Evolutionary conservation across 2,888 invertebrate genomes (phyloP).

Genomic region (Phymatocera aterrima): DNA sequence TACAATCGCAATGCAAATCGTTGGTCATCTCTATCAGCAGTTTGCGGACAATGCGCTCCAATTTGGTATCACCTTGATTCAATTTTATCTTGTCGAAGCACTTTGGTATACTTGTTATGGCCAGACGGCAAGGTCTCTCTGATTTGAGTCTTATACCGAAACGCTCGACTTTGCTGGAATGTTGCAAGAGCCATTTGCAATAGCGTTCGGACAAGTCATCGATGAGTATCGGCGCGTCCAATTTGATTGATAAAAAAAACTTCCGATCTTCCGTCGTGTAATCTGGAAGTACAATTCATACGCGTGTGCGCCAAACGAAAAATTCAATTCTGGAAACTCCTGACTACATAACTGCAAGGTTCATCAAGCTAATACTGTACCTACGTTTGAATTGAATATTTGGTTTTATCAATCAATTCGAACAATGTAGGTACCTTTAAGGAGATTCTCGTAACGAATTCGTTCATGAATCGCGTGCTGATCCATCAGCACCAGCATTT

Average conservation of each 20-base stretch:
- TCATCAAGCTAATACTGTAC: not conserved
- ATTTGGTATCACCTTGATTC: conserved; percentile 52
- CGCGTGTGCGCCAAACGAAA: no score
- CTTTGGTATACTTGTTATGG: conserved; percentile 78
- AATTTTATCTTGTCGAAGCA: conserved; percentile 77
- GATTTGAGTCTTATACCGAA: conserved; percentile 79
- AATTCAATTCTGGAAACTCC: no score
- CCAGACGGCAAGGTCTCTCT: conserved; percentile 73
- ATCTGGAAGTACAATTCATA: conserved; percentile 70
- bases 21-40: conserved; percentile 80
- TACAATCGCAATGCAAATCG: conserved; percentile 76
- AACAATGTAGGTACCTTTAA: conserved; percentile 76
- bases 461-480: conserved; percentile 94
- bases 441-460: conserved; percentile 84
- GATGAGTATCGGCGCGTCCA: conserved; percentile 62
- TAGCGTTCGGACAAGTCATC: conserved; percentile 55
- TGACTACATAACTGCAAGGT: no score
- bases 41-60: conserved; percentile 75
- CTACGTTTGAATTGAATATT: not conserved
- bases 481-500: conserved; percentile 84
- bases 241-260: conserved; percentile 57
- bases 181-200: conserved; percentile 54
- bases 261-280: conserved; percentile 72
- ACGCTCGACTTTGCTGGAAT: conserved; percentile 75
- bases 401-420: not conserved